These are phyloP conservation scores for Drosophila novamexicana DNA, from an alignment of 1,140 invertebrate species.

Conservation along the genomic window DNA sequence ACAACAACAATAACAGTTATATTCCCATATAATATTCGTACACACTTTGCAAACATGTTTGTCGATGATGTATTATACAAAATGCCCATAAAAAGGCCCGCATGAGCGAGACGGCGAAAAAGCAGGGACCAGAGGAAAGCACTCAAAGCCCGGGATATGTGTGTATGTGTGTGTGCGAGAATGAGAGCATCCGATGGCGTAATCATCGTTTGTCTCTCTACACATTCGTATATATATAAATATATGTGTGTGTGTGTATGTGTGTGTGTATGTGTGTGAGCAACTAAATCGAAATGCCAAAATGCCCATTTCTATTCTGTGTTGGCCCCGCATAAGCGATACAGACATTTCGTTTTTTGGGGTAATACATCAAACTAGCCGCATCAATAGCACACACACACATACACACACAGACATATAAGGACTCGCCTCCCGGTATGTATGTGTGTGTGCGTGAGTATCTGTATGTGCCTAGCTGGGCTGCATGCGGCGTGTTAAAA, in stretches of 20 bases:
- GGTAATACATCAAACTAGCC: conserved; percentile 84
- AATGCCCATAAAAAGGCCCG: conserved; percentile 83
- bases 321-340: conserved; percentile 81
- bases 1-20: conserved; percentile 65
- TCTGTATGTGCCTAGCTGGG: conserved; percentile 49
- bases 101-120: conserved; percentile 71
- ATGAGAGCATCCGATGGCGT: conserved; percentile 77
- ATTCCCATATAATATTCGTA: conserved; percentile 84
- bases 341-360: conserved; percentile 83
- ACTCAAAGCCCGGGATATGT: conserved; percentile 6
- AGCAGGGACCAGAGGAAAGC: conserved; percentile 12
- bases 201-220: conserved; percentile 80
- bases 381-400: conserved; percentile 77
- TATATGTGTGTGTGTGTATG: conserved; percentile 13
- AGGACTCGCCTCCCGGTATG: conserved; percentile 5
- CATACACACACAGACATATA: conserved; percentile 40
- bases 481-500: conserved; percentile 74
- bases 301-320: conserved; percentile 83
- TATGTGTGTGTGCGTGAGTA: conserved; percentile 11
- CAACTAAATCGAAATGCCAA: conserved; percentile 83
- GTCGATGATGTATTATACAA: conserved; percentile 84
- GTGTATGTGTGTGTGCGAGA: conserved; percentile 53
- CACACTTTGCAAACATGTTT: conserved; percentile 83
- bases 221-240: conserved; percentile 14
- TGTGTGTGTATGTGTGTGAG: conserved; percentile 56